These are phyloP conservation scores for Psittacara wagleri DNA, from an alignment of 2,113 vertebrate species.

Conservation along the genomic window DNA sequence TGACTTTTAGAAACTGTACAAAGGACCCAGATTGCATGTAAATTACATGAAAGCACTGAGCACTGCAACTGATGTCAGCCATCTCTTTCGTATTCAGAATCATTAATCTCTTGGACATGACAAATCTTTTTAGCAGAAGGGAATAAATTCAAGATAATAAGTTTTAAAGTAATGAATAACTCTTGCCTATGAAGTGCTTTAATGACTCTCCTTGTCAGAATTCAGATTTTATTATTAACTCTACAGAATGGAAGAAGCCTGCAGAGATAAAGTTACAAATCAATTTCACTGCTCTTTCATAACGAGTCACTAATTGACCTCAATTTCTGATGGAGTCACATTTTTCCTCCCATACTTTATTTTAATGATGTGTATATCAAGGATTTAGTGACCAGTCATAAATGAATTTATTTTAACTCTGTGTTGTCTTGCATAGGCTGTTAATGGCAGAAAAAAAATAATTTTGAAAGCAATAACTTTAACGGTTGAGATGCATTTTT, in stretches of 20 bases:
- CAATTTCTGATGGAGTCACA: slow-evolving; percentile 68
- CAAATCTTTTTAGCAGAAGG: slow-evolving; percentile 67
- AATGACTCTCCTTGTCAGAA: slow-evolving; percentile 76
- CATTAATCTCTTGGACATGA: slow-evolving; percentile 75
- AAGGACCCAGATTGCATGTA: slow-evolving; percentile 11
- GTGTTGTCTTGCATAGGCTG: slow-evolving; percentile 22
- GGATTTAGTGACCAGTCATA: slow-evolving; percentile 55
- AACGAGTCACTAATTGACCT: slow-evolving; percentile 79
- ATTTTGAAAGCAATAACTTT: slow-evolving; percentile 26
- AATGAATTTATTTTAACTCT: slow-evolving; percentile 68
- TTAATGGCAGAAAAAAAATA: slow-evolving; percentile 57
- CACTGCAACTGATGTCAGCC: slow-evolving; percentile 50
- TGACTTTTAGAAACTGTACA: not conserved
- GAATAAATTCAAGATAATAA: slow-evolving; percentile 75
- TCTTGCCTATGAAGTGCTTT: slow-evolving; percentile 65
- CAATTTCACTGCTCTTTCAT: slow-evolving; percentile 73
- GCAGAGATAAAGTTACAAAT: slow-evolving; percentile 76
- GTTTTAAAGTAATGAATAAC: slow-evolving; percentile 74
- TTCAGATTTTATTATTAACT: slow-evolving; percentile 79
- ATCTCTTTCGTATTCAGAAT: slow-evolving; percentile 54
- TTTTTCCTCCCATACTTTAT: slow-evolving; percentile 70
- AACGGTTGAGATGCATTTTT: slow-evolving; percentile 16
- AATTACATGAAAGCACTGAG: slow-evolving; percentile 60
- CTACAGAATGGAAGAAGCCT: slow-evolving; percentile 59
- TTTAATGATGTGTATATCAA: slow-evolving; percentile 67